Evolutionary conservation across 1,140 invertebrate species (phyloP).

Genomic region (Papilio polytes): DNA sequence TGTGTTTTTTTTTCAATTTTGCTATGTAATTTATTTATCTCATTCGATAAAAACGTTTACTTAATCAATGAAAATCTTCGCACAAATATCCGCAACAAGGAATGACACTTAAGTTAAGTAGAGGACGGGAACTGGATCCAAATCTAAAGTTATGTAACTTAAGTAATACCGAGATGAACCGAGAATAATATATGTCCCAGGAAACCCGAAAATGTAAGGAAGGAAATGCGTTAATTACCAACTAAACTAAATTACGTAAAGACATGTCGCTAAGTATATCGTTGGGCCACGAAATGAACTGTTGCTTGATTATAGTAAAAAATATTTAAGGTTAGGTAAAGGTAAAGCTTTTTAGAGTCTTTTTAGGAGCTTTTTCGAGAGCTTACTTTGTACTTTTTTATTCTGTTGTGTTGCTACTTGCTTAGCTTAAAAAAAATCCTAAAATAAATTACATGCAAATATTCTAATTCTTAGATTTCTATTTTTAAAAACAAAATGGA

Average conservation of each 20-base stretch:
- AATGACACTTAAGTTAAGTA: constrained; percentile 27
- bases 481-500: too few species aligned
- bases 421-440: too few species aligned
- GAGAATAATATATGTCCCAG: constrained; percentile 42
- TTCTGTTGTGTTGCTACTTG: too few species aligned
- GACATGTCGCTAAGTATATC: constrained; percentile 57
- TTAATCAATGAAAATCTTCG: neutral
- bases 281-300: constrained; percentile 46
- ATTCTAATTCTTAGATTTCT: too few species aligned
- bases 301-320: neutral
- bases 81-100: constrained; percentile 29
- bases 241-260: constrained; percentile 61
- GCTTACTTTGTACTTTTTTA: too few species aligned
- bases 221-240: constrained; percentile 61
- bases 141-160: constrained; percentile 34
- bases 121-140: neutral
- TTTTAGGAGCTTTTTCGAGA: too few species aligned
- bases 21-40: neutral
- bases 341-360: too few species aligned
- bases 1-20: too few species aligned
- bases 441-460: too few species aligned
- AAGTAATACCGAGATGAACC: constrained; percentile 39
- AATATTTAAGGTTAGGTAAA: neutral
- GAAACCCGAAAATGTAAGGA: constrained; percentile 55
- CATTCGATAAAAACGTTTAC: neutral